Percentiles rank a stretch among this genome's conserved stretches.
Conservation (phyloP, 2,888 invertebrate species). For the Drosophila anomalata region DNA sequence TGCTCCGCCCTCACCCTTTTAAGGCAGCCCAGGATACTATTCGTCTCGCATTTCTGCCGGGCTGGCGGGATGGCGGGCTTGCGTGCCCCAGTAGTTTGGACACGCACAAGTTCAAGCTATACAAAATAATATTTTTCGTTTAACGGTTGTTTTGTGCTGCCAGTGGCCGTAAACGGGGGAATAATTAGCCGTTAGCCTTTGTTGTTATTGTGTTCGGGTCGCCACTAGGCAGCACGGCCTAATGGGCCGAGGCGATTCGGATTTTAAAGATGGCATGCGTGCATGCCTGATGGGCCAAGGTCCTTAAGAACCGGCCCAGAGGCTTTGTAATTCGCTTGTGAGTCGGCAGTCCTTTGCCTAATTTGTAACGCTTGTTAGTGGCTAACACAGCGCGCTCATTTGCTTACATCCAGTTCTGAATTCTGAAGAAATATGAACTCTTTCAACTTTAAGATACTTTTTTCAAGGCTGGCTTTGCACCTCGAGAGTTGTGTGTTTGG, state of each 20-base stretch:
- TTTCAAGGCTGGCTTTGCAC: no score
- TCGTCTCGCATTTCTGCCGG: constrained; percentile 11
- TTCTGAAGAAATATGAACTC: no score
- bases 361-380: background rate
- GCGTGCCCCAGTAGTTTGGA: constrained; percentile 72
- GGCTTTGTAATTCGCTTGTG: constrained; percentile 19
- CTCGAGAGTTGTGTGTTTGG: constrained; percentile 14
- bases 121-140: constrained; percentile 71
- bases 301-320: constrained; percentile 16
- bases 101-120: constrained; percentile 61
- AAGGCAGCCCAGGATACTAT: background rate
- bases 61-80: constrained; percentile 58
- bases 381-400: no score
- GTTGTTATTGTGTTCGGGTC: constrained; percentile 37
- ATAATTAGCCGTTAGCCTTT: constrained; percentile 70
- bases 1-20: constrained; percentile 9
- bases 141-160: constrained; percentile 75
- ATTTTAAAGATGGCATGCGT: constrained; percentile 76
- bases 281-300: constrained; percentile 68
- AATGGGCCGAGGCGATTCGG: constrained; percentile 57
- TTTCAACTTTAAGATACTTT: no score
- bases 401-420: no score
- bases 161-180: constrained; percentile 69
- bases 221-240: constrained; percentile 28
- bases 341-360: constrained; percentile 22